phyloP scores from a whole-genome alignment of 2,888 invertebrate species.

The Caenorhabditis sp. region DNA sequence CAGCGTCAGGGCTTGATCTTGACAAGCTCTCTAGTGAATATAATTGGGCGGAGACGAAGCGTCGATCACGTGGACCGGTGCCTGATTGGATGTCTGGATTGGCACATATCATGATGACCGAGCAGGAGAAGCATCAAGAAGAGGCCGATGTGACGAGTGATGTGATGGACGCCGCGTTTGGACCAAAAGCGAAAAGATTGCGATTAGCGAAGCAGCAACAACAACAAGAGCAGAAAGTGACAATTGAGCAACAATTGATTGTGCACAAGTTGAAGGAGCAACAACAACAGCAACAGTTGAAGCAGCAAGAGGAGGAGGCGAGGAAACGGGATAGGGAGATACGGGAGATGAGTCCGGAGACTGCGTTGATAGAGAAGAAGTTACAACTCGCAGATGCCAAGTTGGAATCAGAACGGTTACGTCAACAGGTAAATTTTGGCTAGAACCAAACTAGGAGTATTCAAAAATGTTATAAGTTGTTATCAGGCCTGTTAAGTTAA shows the following conservation, averaged over 20 bases:
- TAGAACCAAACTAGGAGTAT: too few relatives aligned
- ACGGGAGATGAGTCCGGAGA: conserved; percentile 19
- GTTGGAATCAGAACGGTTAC: conserved; percentile 22
- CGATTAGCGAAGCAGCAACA: conserved; percentile 24
- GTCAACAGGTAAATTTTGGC: conserved; percentile 40
- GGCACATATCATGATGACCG: conserved; percentile 41
- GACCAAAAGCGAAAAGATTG: conserved; percentile 28
- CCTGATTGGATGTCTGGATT: conserved; percentile 40
- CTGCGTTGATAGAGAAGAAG: conserved; percentile 25
- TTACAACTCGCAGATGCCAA: conserved; percentile 28
- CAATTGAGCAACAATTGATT: conserved; percentile 8
- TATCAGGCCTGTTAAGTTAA: too few relatives aligned
- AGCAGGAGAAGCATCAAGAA: conserved; percentile 24
- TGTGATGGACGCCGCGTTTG: conserved; percentile 39
- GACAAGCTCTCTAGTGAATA: conserved; percentile 28
- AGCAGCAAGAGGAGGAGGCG: background rate
- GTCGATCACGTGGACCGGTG: conserved; percentile 32
- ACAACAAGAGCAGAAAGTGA: conserved; percentile 13
- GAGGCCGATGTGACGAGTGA: conserved; percentile 32
- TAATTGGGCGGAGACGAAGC: conserved; percentile 36
- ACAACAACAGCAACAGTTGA: conserved; percentile 11
- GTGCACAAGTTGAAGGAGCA: conserved; percentile 19
- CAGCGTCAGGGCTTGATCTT: conserved; percentile 11
- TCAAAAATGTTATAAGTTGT: too few relatives aligned
- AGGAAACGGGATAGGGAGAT: background rate